Evolutionary conservation across 2,113 vertebrate genomes (phyloP), one percentile per base, ranked within the genome.

Genomic region (Coturnix japonica): DNA sequence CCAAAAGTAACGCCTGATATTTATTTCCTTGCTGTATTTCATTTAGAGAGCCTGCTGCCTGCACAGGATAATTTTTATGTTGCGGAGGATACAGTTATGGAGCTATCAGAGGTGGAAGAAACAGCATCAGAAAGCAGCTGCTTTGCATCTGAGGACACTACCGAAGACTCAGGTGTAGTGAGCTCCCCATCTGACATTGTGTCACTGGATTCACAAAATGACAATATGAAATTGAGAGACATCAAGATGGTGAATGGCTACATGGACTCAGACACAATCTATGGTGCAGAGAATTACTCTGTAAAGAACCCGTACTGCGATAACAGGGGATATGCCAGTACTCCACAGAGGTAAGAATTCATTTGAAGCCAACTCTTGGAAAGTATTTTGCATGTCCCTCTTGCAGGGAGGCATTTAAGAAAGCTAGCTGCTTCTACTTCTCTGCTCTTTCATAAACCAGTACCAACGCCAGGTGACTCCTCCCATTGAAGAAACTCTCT

Each of bases 141-240:
- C 13, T 98, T 98, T 3, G 97, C 98, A 5, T 99, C 98, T 5
- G 99, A 99, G 84, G 98, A 98, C 73, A 98, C 97, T 47, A 98
- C 97, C 0, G 99, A 99, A 90, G 98, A 99, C 96, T 98, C 98
- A 0, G 97, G 98, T 16, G 95, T 98, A 53, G 86, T 98, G 92
- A 98, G 97, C 94, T 98, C 98, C 41, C 98, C 98, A 0, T 98
- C 98, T 10, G 98, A 99, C 88, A 84, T 96, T 41, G 87, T 98
- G 5, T 98, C 98, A 13, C 97, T 98, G 94, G 97, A 98, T 70
- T 98, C 98, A 5, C 98, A 98, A 7, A 97, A 98, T 5, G 98
- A 97, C 91, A 98, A 95, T 47, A 20, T 94, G 75, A 98, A 91
- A 30, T 20, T 89, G 64, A 97, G 91, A 76, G 96, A 97, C 28